phyloP scores from a whole-genome alignment of 1,140 invertebrate species.

The Caenorhabditis brenneri region DNA sequence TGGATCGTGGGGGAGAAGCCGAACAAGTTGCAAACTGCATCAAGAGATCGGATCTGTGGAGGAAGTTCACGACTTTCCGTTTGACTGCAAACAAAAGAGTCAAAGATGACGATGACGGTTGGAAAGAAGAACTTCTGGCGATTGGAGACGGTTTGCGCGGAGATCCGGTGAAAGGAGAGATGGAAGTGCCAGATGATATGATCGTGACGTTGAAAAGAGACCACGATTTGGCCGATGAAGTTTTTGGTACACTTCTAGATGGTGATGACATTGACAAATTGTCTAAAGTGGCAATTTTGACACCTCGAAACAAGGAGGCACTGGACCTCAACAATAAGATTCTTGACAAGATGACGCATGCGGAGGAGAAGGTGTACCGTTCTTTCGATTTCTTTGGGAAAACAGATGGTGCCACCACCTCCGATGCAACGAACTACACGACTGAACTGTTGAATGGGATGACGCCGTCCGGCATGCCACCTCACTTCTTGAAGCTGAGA shows the following conservation, averaged over 20 bases:
- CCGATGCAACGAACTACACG: not conserved
- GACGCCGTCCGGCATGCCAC: constrained; percentile 44
- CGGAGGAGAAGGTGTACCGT: not conserved
- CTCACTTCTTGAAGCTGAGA: too few species aligned
- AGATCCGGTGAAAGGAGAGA: not conserved
- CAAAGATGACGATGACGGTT: not conserved
- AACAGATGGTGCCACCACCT: not conserved
- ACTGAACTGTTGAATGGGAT: constrained; percentile 3
- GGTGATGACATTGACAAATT: not conserved
- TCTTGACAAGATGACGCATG: not conserved
- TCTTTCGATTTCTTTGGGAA: not conserved
- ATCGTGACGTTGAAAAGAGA: not conserved
- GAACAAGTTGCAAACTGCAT: not conserved
- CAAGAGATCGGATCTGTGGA: constrained; percentile 37
- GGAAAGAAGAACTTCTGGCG: not conserved
- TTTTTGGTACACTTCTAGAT: not conserved
- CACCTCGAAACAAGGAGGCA: not conserved
- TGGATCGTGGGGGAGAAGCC: not conserved
- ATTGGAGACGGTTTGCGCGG: not conserved
- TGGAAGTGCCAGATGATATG: not conserved
- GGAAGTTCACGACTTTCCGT: not conserved
- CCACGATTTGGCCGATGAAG: not conserved
- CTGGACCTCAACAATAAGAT: not conserved
- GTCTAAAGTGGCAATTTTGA: not conserved
- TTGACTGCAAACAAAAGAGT: constrained; percentile 42